Percentiles rank a stretch among this genome's conserved stretches.
Evolutionary conservation across 2,113 vertebrate species (phyloP).

Genomic region (Ovibos moschatus): DNA sequence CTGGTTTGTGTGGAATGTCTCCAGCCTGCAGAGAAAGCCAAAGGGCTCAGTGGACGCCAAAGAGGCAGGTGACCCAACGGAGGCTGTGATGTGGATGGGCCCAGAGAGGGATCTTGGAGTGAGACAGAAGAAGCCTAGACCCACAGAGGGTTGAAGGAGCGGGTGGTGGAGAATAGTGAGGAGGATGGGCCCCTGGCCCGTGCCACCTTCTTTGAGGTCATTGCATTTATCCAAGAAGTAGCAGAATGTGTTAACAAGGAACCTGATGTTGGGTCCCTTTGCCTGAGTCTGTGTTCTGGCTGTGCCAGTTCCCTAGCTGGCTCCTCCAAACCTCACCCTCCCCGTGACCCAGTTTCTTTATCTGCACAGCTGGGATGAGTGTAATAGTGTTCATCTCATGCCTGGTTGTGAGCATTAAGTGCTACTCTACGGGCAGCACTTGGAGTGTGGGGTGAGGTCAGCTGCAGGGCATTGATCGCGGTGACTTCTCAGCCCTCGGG

Average conservation of each 20-base stretch:
- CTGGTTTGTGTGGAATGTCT: background rate
- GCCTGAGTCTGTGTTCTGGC: background rate
- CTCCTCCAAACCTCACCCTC: background rate
- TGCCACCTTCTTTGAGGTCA: background rate
- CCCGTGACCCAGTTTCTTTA: background rate
- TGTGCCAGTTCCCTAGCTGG: too few species aligned
- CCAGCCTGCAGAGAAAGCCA: background rate
- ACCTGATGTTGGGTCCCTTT: rapidly evolving
- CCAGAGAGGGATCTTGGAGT: background rate
- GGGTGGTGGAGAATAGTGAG: background rate
- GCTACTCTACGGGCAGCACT: rapidly evolving
- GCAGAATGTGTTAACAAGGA: background rate
- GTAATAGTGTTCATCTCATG: rapidly evolving
- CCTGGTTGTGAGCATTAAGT: rapidly evolving
- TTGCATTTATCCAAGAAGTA: background rate
- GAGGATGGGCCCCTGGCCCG: background rate
- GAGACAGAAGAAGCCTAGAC: background rate
- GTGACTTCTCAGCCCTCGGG: rapidly evolving
- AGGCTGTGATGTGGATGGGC: background rate
- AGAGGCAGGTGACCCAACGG: background rate
- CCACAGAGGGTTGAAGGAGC: background rate
- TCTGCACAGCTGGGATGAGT: rapidly evolving
- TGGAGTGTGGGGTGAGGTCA: rapidly evolving
- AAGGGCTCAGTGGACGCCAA: background rate
- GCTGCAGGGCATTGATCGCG: rapidly evolving